Evolutionary conservation across 2,113 vertebrate species (phyloP), one percentile per base, ranked within the genome.

Genomic region (Bos indicus): DNA sequence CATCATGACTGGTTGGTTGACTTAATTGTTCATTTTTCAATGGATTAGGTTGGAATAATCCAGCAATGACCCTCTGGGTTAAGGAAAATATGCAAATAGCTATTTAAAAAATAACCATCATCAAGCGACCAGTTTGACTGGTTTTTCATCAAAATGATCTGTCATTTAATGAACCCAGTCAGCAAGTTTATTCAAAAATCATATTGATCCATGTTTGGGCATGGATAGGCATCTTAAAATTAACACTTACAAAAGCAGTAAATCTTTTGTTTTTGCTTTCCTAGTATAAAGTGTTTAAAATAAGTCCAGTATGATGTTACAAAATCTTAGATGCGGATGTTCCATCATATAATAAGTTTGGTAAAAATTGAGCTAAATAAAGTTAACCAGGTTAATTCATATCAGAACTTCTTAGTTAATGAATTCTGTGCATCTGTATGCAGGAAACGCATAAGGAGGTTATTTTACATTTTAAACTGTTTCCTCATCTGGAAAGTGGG

Each of bases 21-120:
- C 80, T 83, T 84, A 91, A 48, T 57, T 62, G 23, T 64, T 93
- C 81, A 90, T 54, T 94, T 92, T 94, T 94, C 62, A 94, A 46
- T 43, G 71, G 48, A 54, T 56, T 81, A 62, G 82, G 21, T 60
- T 96, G 19, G 25, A 86, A 85, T 85, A 94, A 95, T 82, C 28
- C 10, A 94, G 26, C 52, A 94, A 71, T 60, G 54, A 85, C 17
- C 52, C 95, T 33, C 62, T 90, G 19, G 54, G 33, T 82, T 59
- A 86, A 78, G 26, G 62, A 88, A 74, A 95, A 95, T 3, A 94
- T 80, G 71, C 86, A 95, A 93, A 54, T 56, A 54, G 84, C 17
- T 25, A 89, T 89, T 96, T 78, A 28, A 86, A 95, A 92, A 84
- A 33, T 81, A 81, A 48, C 46, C 78, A 33, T 33, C 87, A 36